Base-by-base conservation (phyloP, 2,888 invertebrate species). In the Gymnoscelis rufifasciata region DNA sequence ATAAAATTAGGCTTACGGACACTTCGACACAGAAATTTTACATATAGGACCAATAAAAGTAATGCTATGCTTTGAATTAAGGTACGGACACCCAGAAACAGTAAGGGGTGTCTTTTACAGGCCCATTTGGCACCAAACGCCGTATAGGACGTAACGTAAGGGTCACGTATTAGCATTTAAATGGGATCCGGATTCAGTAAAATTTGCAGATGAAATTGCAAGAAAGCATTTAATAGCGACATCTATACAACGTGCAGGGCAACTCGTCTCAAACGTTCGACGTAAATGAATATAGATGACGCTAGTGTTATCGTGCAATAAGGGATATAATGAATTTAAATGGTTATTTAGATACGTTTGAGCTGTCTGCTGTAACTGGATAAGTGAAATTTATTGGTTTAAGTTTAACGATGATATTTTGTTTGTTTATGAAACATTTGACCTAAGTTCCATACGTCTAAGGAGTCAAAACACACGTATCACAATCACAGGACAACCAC, bases 151-250 rank as follows among this genome's bases (percentile, higher is more conserved):
- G 38, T 50, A 51, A 51, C 54, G 53, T 49, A 56, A 64, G 66
- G 72, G 72, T 73, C 71, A 61, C 62, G 44, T 44, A 72, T 72
- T 72, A 68, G 74, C 71, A 72, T 72, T 66, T 73, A 72, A 70
- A 72, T 72, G 60, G 68, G 53, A 59, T 59, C 66, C 49, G 54
- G 56, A 37, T 56, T 50, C 28, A 36, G 47, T 31, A 44, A 41
- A 47, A 52, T 29, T 47, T 48, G 48, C 48, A 44, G 42, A 39
- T 26, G 31, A 47, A 45, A 50, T 50, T 45, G 44, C 48, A 45
- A 46, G 28, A 37, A 48, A 33, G 38, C 15, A 33, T 38, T 35
- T 24, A 23, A 41, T 27, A 42, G 45, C 7, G 54, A 43, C 56
- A 56, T 58, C 58, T 56, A 46, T 44, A 39, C 41, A 37, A 33